Evolutionary conservation across 2,888 invertebrate species (phyloP).

Genomic region (Macrophya alboannulata): DNA sequence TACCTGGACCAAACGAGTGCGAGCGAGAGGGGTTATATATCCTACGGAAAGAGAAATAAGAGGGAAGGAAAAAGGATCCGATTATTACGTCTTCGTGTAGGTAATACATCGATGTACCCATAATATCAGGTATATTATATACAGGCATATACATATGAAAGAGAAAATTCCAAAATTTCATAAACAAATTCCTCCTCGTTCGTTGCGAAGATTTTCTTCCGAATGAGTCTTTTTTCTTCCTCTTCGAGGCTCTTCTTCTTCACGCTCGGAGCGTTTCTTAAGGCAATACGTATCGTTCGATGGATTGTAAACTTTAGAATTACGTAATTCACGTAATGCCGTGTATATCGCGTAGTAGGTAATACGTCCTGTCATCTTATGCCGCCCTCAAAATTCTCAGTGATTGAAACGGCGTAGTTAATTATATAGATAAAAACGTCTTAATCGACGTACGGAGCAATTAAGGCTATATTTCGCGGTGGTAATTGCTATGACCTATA

Average conservation of each 20-base stretch:
- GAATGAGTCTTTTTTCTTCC: neutral
- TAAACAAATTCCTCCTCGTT: neutral
- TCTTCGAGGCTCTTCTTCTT: neutral
- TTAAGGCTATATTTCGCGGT: conserved; percentile 35
- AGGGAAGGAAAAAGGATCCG: conserved; percentile 55
- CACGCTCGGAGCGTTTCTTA: neutral
- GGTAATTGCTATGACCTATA: conserved; percentile 36
- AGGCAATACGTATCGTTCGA: neutral
- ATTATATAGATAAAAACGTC: conserved; percentile 34
- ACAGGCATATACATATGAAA: neutral
- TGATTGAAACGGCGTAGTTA: conserved; percentile 21
- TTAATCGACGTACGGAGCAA: conserved; percentile 37
- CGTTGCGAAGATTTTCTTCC: neutral
- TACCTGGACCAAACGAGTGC: conserved; percentile 74
- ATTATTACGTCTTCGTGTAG: conserved; percentile 7
- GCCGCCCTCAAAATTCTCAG: conserved; percentile 27
- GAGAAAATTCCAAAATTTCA: neutral
- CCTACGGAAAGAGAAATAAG: conserved; percentile 56
- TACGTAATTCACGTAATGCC: neutral
- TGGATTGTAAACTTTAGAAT: neutral
- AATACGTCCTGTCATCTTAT: conserved; percentile 12
- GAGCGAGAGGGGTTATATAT: conserved; percentile 67
- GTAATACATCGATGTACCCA: neutral
- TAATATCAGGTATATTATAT: neutral
- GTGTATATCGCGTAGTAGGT: neutral